phyloP scores from a whole-genome alignment of 1,140 invertebrate species.

The Andrena cerasifolii region DNA sequence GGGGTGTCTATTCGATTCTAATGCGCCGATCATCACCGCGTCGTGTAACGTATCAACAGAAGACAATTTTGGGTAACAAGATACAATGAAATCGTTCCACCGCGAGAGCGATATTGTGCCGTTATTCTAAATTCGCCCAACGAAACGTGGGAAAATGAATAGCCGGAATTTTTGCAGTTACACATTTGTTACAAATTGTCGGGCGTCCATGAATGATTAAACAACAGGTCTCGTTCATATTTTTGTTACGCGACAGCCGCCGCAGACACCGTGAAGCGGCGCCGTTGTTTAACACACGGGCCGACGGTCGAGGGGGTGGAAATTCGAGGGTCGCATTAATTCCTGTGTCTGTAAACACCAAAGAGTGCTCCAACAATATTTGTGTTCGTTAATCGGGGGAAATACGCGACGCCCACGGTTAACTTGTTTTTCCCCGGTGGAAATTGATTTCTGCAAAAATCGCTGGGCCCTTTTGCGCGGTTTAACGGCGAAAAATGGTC shows the following conservation, averaged over 20 bases:
- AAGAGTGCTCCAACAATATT: conserved; percentile 44
- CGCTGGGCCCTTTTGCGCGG: conserved; percentile 32
- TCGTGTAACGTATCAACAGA: too few species aligned
- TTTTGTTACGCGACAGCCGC: neutral
- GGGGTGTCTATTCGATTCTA: too few species aligned
- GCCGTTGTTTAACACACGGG: conserved; percentile 2
- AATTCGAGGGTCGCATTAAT: conserved; percentile 19
- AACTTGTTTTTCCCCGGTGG: conserved; percentile 32
- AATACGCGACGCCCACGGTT: conserved; percentile 35
- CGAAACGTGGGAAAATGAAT: neutral
- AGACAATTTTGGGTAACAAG: too few species aligned
- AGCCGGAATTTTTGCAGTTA: neutral
- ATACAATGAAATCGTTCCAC: too few species aligned
- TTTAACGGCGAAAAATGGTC: conserved; percentile 19
- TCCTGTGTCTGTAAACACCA: conserved; percentile 28
- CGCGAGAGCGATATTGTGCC: too few species aligned
- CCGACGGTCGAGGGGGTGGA: too few species aligned
- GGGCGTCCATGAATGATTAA: neutral
- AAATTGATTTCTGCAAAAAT: conserved; percentile 29
- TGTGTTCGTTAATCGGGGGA: conserved; percentile 38
- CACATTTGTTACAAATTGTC: neutral
- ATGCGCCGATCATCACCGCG: too few species aligned
- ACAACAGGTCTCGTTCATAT: conserved; percentile 12
- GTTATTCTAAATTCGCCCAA: too few species aligned
- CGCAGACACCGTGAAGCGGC: conserved; percentile 3